A percentile compares a stretch with the other conserved stretches of the same genome.
Evolutionary conservation across 2,888 invertebrate species (phyloP).

Genomic region (Ctena decussata): DNA sequence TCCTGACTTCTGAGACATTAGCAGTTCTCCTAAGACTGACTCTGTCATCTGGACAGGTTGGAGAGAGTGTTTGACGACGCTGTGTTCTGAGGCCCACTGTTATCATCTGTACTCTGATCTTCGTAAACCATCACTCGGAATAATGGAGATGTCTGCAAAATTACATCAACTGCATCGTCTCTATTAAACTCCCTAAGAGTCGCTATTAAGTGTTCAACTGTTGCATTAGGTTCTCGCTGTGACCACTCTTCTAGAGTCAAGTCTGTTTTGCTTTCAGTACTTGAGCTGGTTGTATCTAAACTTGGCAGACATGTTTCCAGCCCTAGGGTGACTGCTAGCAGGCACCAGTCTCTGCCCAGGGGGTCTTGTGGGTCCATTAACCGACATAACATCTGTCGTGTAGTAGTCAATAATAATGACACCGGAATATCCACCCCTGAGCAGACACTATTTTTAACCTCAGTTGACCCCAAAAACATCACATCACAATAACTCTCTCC

Average conservation of each 20-base stretch:
- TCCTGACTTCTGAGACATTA: no score
- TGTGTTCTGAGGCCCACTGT: slow-evolving; percentile 66
- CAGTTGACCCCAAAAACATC: slow-evolving; percentile 89
- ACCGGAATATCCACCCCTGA: slow-evolving; percentile 90
- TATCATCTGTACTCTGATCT: slow-evolving; percentile 80
- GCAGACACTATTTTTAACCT: slow-evolving; percentile 87
- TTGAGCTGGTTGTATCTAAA: slow-evolving; percentile 86
- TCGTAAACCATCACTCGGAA: slow-evolving; percentile 78
- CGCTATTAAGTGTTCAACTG: slow-evolving; percentile 88
- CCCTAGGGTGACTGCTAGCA: slow-evolving; percentile 88
- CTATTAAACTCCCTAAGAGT: slow-evolving; percentile 90
- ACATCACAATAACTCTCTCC: slow-evolving; percentile 89
- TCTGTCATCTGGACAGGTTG: slow-evolving; percentile 79
- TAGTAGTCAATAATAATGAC: slow-evolving; percentile 89
- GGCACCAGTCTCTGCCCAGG: slow-evolving; percentile 89
- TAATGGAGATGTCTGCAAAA: slow-evolving; percentile 87
- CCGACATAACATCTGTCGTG: slow-evolving; percentile 88
- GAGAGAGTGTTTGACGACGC: slow-evolving; percentile 83
- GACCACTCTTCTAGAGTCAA: slow-evolving; percentile 88
- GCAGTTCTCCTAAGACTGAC: neutral
- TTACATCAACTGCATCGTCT: slow-evolving; percentile 89
- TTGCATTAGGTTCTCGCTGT: slow-evolving; percentile 85
- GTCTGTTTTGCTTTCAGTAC: slow-evolving; percentile 86
- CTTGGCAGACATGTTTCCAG: slow-evolving; percentile 88
- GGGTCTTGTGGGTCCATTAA: slow-evolving; percentile 88